Percentiles rank a stretch among this genome's conserved stretches.
Conservation (phyloP, 2,797 vertebrate genomes). For the Coregonus ussuriensis region DNA sequence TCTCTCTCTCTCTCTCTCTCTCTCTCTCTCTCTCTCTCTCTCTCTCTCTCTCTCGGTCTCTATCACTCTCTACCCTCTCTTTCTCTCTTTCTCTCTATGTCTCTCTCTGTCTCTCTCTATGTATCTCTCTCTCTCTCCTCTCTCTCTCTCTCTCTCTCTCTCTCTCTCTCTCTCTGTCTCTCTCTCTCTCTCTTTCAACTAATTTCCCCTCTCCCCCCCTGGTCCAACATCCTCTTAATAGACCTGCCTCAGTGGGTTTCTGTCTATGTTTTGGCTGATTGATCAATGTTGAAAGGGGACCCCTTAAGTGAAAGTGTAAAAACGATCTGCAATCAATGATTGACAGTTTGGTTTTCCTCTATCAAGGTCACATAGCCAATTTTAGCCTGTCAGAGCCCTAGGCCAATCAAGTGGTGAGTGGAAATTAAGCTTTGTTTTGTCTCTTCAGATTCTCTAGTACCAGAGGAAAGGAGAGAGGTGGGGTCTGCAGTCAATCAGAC, state of each 20-base stretch:
- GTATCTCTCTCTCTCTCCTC: background rate
- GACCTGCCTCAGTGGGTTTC: slow-evolving; percentile 40
- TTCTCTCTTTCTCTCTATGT: too few relatives aligned
- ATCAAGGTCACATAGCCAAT: slow-evolving; percentile 69
- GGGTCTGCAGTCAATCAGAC: slow-evolving; percentile 52
- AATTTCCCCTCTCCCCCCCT: slow-evolving; percentile 13
- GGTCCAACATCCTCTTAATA: slow-evolving; percentile 41
- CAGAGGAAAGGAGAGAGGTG: slow-evolving; percentile 44
- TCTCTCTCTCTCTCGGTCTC: background rate
- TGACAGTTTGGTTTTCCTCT: slow-evolving; percentile 62
- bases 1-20: too few relatives aligned
- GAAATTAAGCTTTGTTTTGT: slow-evolving; percentile 51
- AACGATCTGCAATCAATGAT: slow-evolving; percentile 68
- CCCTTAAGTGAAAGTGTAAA: slow-evolving; percentile 66
- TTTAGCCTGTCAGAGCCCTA: slow-evolving; percentile 53
- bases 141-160: slow-evolving; percentile 5
- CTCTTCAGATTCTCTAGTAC: slow-evolving; percentile 41
- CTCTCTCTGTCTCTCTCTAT: background rate
- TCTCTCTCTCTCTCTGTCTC: background rate
- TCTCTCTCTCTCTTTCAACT: slow-evolving; percentile 14
- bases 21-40: background rate
- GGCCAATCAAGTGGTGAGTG: slow-evolving; percentile 54
- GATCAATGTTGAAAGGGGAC: slow-evolving; percentile 70
- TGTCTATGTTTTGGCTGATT: slow-evolving; percentile 60
- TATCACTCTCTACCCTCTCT: background rate